Conservation (phyloP, 2,113 vertebrate genomes). For the Phainopepla nitens region DNA sequence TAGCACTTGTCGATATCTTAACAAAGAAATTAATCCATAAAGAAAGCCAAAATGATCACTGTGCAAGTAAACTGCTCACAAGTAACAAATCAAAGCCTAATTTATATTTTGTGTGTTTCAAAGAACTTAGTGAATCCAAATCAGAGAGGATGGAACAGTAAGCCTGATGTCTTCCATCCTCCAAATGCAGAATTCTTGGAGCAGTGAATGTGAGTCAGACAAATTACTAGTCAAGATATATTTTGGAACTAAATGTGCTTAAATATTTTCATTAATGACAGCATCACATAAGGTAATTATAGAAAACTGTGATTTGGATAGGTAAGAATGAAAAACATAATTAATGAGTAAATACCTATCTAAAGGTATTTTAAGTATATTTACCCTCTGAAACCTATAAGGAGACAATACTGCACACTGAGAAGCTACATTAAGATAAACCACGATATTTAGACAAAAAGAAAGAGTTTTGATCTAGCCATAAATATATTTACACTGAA, state of each 20-base stretch:
- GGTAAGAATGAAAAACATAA: not conserved
- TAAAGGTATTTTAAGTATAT: not conserved
- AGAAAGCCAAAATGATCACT: not conserved
- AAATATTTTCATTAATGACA: not conserved
- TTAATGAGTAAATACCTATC: not conserved
- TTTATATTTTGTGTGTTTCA: not conserved
- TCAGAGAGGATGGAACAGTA: not conserved
- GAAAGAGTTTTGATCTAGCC: not conserved
- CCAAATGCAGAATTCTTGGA: not conserved
- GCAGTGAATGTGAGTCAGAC: not conserved
- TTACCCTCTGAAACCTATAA: not conserved
- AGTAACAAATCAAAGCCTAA: not conserved
- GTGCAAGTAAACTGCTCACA: not conserved
- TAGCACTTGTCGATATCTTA: accelerated
- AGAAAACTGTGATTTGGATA: not conserved
- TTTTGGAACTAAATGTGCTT: not conserved
- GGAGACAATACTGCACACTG: not conserved
- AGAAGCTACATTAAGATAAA: not conserved
- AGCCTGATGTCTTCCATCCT: not conserved
- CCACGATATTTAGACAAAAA: not conserved
- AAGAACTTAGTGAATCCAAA: not conserved
- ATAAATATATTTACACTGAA: not conserved
- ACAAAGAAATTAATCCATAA: not conserved
- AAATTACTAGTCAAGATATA: not conserved
- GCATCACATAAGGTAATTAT: not conserved